phyloP scores from a whole-genome alignment of 2,113 vertebrate species.

The Tricholaema leucomelas region DNA sequence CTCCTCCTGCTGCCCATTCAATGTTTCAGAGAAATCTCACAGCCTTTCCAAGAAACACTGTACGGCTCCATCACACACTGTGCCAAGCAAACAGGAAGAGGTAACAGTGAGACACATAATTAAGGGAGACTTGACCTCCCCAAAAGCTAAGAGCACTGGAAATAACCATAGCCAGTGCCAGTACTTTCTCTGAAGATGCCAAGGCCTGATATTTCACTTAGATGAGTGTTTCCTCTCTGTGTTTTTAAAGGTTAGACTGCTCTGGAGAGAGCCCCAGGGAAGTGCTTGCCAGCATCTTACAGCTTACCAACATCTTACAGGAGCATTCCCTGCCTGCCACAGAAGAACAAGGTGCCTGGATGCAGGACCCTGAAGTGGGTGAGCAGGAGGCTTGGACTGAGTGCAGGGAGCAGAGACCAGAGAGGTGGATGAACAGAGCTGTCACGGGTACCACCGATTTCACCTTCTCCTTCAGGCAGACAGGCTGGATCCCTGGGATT shows the following conservation, averaged over 20 bases:
- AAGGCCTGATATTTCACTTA: constrained; percentile 45
- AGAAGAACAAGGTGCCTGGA: neutral
- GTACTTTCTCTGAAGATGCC: constrained; percentile 42
- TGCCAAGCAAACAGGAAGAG: constrained; percentile 39
- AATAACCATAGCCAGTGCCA: constrained; percentile 31
- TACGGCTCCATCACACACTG: accelerated
- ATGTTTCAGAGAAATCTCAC: constrained; percentile 30
- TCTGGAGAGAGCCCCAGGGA: neutral
- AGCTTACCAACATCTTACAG: neutral
- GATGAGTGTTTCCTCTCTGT: neutral
- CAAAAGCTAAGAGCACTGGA: constrained; percentile 35
- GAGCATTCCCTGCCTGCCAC: neutral
- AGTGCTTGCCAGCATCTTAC: neutral
- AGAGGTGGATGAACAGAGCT: neutral
- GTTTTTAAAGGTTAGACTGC: constrained; percentile 43
- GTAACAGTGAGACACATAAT: neutral
- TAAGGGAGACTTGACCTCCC: constrained; percentile 34
- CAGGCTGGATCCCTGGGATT: neutral
- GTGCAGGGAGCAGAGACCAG: accelerated
- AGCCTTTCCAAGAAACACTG: constrained; percentile 36
- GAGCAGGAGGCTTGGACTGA: neutral
- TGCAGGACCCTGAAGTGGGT: neutral
- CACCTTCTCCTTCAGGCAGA: neutral
- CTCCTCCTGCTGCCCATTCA: neutral
- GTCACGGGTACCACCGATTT: neutral